These are phyloP conservation scores for Rhabdomys pumilio DNA, from an alignment of 2,797 vertebrate genomes.

Conservation along the genomic window DNA sequence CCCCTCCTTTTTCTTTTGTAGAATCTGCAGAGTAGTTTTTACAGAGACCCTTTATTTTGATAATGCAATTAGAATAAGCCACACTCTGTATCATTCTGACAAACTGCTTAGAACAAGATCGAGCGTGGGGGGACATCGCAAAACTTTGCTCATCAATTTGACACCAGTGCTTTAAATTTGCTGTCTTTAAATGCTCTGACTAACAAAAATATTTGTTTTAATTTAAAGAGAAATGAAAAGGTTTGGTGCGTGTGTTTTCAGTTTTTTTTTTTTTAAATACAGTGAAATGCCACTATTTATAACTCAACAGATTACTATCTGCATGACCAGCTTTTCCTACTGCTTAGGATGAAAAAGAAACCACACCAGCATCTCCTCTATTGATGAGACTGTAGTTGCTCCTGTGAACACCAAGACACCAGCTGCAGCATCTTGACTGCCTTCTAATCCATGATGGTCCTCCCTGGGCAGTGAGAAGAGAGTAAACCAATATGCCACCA, in stretches of 20 bases:
- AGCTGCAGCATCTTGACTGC: constrained; percentile 6
- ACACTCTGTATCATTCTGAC: constrained; percentile 9
- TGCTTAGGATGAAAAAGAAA: constrained; percentile 65
- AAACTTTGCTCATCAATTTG: constrained; percentile 58
- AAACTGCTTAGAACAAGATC: constrained; percentile 52
- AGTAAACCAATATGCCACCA: neutral
- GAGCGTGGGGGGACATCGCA: neutral
- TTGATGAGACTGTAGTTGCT: constrained; percentile 52
- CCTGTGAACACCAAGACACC: constrained; percentile 56
- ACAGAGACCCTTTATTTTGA: constrained; percentile 63
- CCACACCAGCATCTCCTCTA: constrained; percentile 46
- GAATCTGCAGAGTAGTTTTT: constrained; percentile 70
- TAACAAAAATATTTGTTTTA: constrained; percentile 74
- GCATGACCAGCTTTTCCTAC: neutral
- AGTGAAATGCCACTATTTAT: constrained; percentile 31
- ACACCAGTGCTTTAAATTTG: constrained; percentile 56
- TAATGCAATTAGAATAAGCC: constrained; percentile 61
- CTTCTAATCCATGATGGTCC: neutral
- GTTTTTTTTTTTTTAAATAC: constrained; percentile 19
- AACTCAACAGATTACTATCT: constrained; percentile 65
- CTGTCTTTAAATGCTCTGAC: constrained; percentile 22
- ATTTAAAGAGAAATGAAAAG: constrained; percentile 40
- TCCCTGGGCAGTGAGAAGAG: neutral
- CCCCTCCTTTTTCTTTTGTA: constrained; percentile 54
- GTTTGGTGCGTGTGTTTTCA: neutral